These are phyloP conservation scores for Drosophila sordidapex DNA, from an alignment of 2,888 invertebrate species.

Conservation along the genomic window DNA sequence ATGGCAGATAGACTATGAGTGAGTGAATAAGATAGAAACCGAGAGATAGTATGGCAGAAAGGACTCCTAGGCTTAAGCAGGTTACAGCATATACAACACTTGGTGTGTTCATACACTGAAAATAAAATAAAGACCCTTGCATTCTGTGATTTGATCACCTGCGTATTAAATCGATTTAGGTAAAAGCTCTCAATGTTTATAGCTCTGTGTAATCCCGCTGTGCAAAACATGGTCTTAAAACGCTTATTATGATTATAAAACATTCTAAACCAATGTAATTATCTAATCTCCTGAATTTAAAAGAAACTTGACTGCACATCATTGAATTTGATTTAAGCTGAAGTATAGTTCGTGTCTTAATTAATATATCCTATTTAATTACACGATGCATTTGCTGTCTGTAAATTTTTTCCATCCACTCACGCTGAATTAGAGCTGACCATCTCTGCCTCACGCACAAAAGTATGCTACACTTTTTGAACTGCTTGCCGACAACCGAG, in stretches of 20 bases:
- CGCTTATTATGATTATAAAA: neutral
- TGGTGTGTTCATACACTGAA: neutral
- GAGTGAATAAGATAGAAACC: neutral
- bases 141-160: neutral
- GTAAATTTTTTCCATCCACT: neutral
- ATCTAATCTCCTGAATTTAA: neutral
- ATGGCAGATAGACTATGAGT: conserved; percentile 35
- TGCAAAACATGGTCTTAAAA: neutral
- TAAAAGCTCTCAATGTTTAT: neutral
- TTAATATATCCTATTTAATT: neutral
- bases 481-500: neutral
- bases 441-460: conserved; percentile 39
- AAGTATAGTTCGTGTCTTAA: neutral
- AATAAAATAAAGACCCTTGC: neutral
- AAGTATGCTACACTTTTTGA: conserved; percentile 47
- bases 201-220: neutral
- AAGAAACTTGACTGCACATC: neutral
- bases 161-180: neutral
- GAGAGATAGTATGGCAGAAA: neutral
- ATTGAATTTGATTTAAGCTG: neutral
- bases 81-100: neutral
- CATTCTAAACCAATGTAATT: too few relatives aligned
- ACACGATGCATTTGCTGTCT: neutral
- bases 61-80: conserved; percentile 17
- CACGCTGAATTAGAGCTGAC: conserved; percentile 6